Base-by-base conservation (phyloP, 2,888 invertebrate species). In the Geophilus truncorum region DNA sequence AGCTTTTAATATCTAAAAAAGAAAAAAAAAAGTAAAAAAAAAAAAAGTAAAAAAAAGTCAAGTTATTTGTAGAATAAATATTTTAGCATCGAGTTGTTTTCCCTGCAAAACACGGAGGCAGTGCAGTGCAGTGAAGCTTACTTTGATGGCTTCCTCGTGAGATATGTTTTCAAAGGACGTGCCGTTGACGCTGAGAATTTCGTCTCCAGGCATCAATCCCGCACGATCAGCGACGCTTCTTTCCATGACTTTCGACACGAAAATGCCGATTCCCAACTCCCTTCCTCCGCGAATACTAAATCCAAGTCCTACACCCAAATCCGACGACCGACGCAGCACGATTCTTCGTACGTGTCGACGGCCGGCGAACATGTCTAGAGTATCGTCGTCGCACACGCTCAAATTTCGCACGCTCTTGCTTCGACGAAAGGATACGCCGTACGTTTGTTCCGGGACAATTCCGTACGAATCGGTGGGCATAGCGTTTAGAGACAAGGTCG, bases 121-220 rank as follows among this genome's bases (percentile, higher is more conserved):
- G 30, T 28, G 76, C 6, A 76, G 9, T 25, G 28, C 28, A 76
- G 76, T 1, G 30, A 76, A 32, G 76, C 36, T 78, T 45, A 95
- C 94, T 91, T 94, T 94, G 84, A 96, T 92, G 82, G 96, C 96
- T 87, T 96, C 96, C 87, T 94, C 93, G 88, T 96, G 96, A 83
- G 93, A 93, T 87, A 96, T 94, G 85, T 94, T 94, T 81, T 94
- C 93, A 89, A 96, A 96, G 83, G 95, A 96, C 82, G 94, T 94
- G 82, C 96, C 96, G 88, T 97, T 97, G 84, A 96, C 96, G 88
- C 96, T 95, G 85, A 97, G 90, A 87, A 97, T 96, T 87, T 96
- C 95, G 90, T 97, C 96, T 83, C 97, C 97, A 83, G 95, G 94
- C 86, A 94, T 91, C 83, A 96, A 90, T 83, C 95, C 95, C 82